Percentiles rank a stretch among this genome's conserved stretches.
phyloP scores from a whole-genome alignment of 2,113 vertebrate genomes.

The Helogale parvula region DNA sequence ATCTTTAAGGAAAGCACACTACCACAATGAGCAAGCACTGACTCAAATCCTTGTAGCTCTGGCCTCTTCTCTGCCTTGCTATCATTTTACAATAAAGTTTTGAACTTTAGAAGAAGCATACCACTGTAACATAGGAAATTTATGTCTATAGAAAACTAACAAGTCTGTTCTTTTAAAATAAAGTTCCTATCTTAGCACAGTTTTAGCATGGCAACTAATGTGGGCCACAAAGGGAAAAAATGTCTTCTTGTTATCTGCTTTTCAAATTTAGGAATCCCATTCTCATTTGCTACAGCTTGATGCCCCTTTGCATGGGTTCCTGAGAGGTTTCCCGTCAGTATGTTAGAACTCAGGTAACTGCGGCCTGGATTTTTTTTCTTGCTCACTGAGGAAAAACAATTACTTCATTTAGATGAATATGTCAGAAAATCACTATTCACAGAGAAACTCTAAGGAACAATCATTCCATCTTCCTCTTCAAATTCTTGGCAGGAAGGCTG shows the following conservation, averaged over 20 bases:
- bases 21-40: background rate
- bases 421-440: conserved; percentile 16
- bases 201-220: background rate
- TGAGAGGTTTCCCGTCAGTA: background rate
- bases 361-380: conserved; percentile 11
- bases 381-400: conserved; percentile 3
- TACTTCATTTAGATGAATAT: conserved; percentile 20
- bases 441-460: conserved; percentile 11
- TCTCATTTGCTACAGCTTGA: background rate
- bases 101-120: background rate
- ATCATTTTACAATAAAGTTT: background rate
- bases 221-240: background rate
- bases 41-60: background rate
- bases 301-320: background rate
- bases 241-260: background rate
- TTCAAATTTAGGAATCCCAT: background rate
- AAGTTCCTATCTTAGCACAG: background rate
- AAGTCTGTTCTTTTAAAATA: conserved; percentile 10
- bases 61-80: background rate
- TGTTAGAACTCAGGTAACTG: background rate
- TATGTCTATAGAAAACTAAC: background rate
- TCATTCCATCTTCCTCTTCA: conserved; percentile 33
- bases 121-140: background rate
- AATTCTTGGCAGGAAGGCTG: conserved; percentile 25
- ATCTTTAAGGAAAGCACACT: background rate